These are phyloP conservation scores for Trachelus tabidus DNA, from an alignment of 2,888 invertebrate species.

Conservation along the genomic window DNA sequence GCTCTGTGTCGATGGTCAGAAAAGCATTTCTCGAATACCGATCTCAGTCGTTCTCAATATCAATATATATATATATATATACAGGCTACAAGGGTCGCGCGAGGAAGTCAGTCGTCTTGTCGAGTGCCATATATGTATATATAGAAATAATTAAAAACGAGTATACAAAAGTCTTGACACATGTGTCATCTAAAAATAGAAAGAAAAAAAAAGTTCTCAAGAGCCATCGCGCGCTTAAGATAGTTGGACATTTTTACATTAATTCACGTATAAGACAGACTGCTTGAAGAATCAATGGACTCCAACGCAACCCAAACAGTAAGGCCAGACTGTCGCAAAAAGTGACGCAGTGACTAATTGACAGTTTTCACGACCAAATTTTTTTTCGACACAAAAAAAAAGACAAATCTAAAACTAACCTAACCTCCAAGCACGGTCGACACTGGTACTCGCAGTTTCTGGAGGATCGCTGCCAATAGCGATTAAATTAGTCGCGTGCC, in stretches of 20 bases:
- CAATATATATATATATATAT: background rate
- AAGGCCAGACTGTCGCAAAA: background rate
- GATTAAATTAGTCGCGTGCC: background rate
- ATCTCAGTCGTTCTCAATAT: background rate
- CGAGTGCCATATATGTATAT: background rate
- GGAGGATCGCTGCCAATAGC: background rate
- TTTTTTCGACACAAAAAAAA: background rate
- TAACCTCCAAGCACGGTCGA: background rate
- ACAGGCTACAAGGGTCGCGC: background rate
- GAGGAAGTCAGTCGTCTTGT: background rate
- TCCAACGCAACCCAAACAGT: too few species aligned
- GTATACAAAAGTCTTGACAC: background rate
- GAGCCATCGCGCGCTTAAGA: background rate
- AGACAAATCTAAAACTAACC: background rate
- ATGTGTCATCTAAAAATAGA: background rate
- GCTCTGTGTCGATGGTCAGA: background rate
- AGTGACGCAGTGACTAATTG: background rate
- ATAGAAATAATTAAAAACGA: background rate
- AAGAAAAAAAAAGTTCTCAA: background rate
- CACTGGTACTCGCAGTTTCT: background rate
- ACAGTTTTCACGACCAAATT: background rate
- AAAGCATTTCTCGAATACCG: background rate
- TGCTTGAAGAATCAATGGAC: background rate
- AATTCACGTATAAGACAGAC: background rate
- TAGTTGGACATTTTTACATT: background rate